Evolutionary conservation across 2,888 invertebrate genomes (phyloP).

Genomic region (Spilarctia lutea): DNA sequence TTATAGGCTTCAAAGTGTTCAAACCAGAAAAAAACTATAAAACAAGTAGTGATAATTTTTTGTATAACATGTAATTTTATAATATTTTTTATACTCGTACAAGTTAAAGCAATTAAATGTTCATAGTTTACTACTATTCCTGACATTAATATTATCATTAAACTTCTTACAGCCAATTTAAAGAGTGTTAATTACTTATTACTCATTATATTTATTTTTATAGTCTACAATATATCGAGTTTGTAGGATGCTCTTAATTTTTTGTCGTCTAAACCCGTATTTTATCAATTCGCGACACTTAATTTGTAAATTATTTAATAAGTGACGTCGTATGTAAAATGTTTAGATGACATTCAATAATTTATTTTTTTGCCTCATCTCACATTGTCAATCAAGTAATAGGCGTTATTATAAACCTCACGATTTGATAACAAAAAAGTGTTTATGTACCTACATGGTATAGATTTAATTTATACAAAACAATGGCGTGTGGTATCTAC

Average conservation of each 20-base stretch:
- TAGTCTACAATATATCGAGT: background rate
- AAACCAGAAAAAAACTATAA: no score
- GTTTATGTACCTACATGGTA: background rate
- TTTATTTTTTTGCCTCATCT: background rate
- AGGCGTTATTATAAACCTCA: background rate
- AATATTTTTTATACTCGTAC: no score
- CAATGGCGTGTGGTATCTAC: background rate
- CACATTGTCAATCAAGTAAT: background rate
- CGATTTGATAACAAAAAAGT: constrained; percentile 8
- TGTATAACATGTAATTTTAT: no score
- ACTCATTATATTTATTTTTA: background rate
- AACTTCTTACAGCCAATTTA: no score
- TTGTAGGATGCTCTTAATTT: background rate
- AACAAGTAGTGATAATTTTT: no score
- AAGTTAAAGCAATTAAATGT: no score
- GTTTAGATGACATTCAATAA: background rate
- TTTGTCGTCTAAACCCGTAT: background rate
- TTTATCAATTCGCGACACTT: background rate
- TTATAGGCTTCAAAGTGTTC: no score
- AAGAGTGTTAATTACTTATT: no score
- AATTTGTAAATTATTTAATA: background rate
- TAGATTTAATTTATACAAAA: background rate
- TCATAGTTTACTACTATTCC: no score
- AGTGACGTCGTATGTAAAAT: background rate
- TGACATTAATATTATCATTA: no score